Percentiles rank a stretch among this genome's conserved stretches.
Conservation (phyloP, 2,113 vertebrate species). For the Thalassoma bifasciatum region DNA sequence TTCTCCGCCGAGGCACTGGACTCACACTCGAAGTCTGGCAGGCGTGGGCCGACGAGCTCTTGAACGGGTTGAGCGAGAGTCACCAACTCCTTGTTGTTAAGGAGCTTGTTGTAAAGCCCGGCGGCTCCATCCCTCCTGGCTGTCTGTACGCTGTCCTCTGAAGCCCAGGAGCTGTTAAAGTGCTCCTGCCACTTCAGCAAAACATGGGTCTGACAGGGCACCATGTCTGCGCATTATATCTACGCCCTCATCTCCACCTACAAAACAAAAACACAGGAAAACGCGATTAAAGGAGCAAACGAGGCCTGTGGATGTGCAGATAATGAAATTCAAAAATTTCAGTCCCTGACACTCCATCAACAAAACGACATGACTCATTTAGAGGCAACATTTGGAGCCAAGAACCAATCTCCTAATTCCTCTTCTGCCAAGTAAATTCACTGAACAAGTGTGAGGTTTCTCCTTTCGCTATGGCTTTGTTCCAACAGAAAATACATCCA, state of each 20-base stretch:
- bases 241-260: slow-evolving; percentile 62
- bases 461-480: slow-evolving; percentile 38
- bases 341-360: slow-evolving; percentile 26
- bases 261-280: slow-evolving; percentile 11
- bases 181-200: slow-evolving; percentile 89
- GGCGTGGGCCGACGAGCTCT: slow-evolving; percentile 82
- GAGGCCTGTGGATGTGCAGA: neutral
- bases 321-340: slow-evolving; percentile 4
- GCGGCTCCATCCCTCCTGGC: slow-evolving; percentile 78
- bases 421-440: slow-evolving; percentile 44
- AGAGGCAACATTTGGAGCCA: slow-evolving; percentile 25
- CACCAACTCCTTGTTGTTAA: slow-evolving; percentile 85
- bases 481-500: slow-evolving; percentile 40
- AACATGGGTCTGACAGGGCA: slow-evolving; percentile 86
- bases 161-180: slow-evolving; percentile 86
- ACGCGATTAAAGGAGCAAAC: neutral
- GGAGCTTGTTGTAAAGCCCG: slow-evolving; percentile 81
- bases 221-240: slow-evolving; percentile 85
- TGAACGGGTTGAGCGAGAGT: slow-evolving; percentile 84
- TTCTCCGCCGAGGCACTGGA: slow-evolving; percentile 81
- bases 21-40: slow-evolving; percentile 87
- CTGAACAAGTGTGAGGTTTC: slow-evolving; percentile 54
- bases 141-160: slow-evolving; percentile 80
- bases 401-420: slow-evolving; percentile 13
- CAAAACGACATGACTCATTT: slow-evolving; percentile 26